A percentile compares a stretch with the other conserved stretches of the same genome.
Conservation (phyloP, 2,797 vertebrate species). For the Helarctos malayanus region DNA sequence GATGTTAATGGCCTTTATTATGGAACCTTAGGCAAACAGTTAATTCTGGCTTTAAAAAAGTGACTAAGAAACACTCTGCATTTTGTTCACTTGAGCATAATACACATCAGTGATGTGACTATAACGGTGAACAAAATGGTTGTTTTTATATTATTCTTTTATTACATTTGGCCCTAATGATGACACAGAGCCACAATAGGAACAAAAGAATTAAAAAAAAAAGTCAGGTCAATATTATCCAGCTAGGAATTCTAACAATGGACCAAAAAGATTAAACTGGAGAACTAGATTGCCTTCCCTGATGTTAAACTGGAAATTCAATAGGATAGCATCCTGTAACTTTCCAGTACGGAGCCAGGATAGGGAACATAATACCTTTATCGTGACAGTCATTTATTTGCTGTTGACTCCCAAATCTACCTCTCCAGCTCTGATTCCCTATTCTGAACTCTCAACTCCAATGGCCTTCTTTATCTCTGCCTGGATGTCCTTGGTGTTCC, state of each 20-base stretch:
- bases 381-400: neutral
- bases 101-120: neutral
- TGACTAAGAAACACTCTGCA: neutral
- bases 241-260: neutral
- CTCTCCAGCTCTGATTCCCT: neutral
- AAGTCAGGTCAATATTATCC: neutral
- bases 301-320: neutral
- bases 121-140: neutral
- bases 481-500: neutral
- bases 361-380: neutral
- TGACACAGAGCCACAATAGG: neutral
- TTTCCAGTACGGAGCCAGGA: neutral
- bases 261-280: neutral
- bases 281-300: neutral
- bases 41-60: neutral
- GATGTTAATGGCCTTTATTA: neutral
- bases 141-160: slow-evolving; percentile 40
- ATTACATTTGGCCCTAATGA: neutral
- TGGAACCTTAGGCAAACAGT: neutral
- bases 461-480: neutral
- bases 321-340: neutral
- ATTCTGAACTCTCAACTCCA: neutral
- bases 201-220: neutral
- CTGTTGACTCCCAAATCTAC: neutral
- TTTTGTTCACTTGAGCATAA: neutral